These are phyloP conservation scores for Psittacula cyanocephala DNA, from an alignment of 2,113 vertebrate species.

Conservation along the genomic window DNA sequence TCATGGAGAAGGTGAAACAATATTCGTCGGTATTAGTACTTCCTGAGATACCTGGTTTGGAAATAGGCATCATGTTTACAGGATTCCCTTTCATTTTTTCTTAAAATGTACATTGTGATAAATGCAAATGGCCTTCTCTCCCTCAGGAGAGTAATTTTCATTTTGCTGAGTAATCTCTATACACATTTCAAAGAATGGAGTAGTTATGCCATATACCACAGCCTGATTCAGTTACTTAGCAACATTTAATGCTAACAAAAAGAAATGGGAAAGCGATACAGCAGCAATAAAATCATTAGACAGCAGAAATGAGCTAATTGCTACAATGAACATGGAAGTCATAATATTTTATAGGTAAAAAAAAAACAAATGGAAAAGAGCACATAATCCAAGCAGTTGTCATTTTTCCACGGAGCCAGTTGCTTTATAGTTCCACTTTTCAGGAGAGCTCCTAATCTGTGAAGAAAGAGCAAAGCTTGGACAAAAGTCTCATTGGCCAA, in stretches of 20 bases:
- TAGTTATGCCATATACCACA: not conserved
- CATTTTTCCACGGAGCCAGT: not conserved
- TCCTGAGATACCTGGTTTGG: not conserved
- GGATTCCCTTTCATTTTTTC: not conserved
- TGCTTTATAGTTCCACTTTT: not conserved
- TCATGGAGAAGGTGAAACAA: not conserved
- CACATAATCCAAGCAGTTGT: not conserved
- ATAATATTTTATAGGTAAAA: not conserved
- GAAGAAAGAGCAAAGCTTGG: not conserved
- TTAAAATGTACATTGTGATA: not conserved
- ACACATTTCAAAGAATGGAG: not conserved
- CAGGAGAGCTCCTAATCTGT: not conserved
- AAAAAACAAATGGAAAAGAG: not conserved
- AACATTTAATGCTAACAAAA: constrained; percentile 3
- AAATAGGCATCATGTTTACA: not conserved
- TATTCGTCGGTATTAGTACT: not conserved
- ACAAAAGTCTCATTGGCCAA: not conserved
- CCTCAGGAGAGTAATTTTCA: not conserved
- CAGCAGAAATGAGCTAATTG: not conserved
- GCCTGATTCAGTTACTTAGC: constrained; percentile 16
- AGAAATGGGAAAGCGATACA: not conserved
- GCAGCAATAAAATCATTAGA: not conserved
- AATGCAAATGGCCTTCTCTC: not conserved
- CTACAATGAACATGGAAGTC: not conserved
- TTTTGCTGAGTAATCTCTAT: not conserved